Percentiles rank a stretch among this genome's conserved stretches.
Conservation (phyloP, 2,113 vertebrate species). For the Lonchura striata region DNA sequence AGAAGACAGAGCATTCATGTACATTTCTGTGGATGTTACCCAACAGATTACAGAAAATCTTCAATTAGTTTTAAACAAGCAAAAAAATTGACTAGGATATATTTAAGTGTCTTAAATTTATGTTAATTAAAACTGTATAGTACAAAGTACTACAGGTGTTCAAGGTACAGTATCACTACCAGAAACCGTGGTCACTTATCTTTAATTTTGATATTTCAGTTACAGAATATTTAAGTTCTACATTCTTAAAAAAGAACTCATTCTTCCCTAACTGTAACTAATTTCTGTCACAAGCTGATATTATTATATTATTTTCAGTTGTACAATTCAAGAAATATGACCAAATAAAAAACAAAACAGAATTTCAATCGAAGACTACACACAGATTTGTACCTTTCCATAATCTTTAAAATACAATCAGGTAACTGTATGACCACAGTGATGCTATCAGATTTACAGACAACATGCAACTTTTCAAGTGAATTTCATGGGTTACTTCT, state of each 20-base stretch:
- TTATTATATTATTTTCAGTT: neutral
- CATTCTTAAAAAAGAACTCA: neutral
- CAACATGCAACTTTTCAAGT: constrained; percentile 62
- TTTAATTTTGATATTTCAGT: neutral
- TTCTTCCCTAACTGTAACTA: neutral
- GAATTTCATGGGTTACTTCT: constrained; percentile 23
- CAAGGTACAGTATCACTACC: neutral
- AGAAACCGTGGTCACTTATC: neutral
- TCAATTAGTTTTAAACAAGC: neutral
- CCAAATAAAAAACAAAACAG: neutral
- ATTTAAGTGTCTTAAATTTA: neutral
- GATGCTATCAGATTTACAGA: neutral
- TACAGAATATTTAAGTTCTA: neutral
- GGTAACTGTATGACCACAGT: constrained; percentile 1
- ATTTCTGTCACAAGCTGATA: neutral
- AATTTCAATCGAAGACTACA: neutral
- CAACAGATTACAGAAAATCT: neutral
- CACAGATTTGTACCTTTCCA: neutral
- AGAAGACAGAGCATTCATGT: neutral
- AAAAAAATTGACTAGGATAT: neutral
- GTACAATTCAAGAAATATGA: neutral
- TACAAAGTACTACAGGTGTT: neutral
- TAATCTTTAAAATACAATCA: neutral
- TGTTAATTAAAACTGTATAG: neutral
- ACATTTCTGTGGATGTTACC: neutral